phyloP scores from a whole-genome alignment of 2,797 vertebrate species.

The Micrastur ruficollis region DNA sequence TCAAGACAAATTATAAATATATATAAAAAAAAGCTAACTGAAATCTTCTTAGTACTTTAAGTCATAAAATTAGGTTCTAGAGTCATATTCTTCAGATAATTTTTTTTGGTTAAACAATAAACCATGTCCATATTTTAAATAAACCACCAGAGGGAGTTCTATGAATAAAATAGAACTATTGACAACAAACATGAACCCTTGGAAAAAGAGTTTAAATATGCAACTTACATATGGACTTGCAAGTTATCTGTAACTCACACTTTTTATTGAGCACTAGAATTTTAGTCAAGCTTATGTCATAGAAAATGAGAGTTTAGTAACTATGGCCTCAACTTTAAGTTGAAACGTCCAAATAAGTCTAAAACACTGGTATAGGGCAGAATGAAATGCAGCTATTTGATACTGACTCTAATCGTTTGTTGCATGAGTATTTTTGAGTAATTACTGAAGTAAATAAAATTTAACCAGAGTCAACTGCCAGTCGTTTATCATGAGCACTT shows the following conservation, averaged over 20 bases:
- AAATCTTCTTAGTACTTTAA: background rate
- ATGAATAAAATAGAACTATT: conserved; percentile 13
- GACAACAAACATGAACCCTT: background rate
- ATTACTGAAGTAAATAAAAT: background rate
- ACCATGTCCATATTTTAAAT: background rate
- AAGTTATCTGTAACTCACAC: background rate
- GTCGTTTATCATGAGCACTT: background rate
- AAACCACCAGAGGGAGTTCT: conserved; percentile 51
- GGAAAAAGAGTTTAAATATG: background rate
- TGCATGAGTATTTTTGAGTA: background rate
- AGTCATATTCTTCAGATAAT: background rate
- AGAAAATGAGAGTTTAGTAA: background rate
- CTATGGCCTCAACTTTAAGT: background rate
- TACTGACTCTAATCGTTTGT: background rate
- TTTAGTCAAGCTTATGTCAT: background rate
- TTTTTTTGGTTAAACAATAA: background rate
- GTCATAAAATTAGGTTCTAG: background rate
- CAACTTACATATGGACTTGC: background rate
- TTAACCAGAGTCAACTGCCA: background rate
- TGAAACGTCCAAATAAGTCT: background rate
- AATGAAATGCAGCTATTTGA: background rate
- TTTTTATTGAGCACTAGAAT: background rate
- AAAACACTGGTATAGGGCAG: background rate
- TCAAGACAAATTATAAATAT: background rate
- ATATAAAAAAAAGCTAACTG: background rate